Evolutionary conservation across 2,113 vertebrate genomes (phyloP).

Genomic region (Peromyscus californicus): DNA sequence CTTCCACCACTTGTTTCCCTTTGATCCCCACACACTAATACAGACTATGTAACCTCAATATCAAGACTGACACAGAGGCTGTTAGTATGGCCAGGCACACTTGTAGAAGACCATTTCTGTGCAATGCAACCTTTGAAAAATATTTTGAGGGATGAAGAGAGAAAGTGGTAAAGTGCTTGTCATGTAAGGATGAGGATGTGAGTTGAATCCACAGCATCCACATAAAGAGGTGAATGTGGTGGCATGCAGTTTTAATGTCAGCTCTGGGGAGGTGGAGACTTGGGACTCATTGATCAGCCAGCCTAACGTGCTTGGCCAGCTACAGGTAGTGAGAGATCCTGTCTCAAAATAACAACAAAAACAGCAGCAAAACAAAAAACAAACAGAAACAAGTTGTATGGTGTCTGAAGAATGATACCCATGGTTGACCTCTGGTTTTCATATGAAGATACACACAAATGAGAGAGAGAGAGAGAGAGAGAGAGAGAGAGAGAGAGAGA

Average conservation of each 20-base stretch:
- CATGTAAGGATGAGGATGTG: background rate
- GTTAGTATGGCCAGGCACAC: background rate
- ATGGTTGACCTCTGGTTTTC: background rate
- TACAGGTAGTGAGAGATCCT: background rate
- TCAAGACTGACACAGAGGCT: too few species aligned
- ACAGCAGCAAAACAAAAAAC: background rate
- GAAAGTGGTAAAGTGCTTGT: background rate
- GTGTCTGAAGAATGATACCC: background rate
- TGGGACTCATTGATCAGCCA: background rate
- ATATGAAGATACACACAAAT: too few species aligned
- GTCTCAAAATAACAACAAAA: background rate
- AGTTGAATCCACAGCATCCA: background rate
- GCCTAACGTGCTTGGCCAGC: background rate
- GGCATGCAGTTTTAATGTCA: background rate
- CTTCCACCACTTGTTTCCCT: background rate
- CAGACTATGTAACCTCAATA: background rate
- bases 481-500: too few species aligned
- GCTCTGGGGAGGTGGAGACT: background rate
- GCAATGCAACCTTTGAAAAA: background rate
- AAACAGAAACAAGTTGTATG: background rate
- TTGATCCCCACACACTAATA: background rate
- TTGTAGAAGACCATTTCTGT: background rate
- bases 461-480: too few species aligned
- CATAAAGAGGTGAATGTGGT: background rate
- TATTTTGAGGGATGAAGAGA: background rate